A percentile compares a stretch with the other conserved stretches of the same genome.
phyloP scores from a whole-genome alignment of 1,140 invertebrate genomes.

The Chrysopa pallens region DNA sequence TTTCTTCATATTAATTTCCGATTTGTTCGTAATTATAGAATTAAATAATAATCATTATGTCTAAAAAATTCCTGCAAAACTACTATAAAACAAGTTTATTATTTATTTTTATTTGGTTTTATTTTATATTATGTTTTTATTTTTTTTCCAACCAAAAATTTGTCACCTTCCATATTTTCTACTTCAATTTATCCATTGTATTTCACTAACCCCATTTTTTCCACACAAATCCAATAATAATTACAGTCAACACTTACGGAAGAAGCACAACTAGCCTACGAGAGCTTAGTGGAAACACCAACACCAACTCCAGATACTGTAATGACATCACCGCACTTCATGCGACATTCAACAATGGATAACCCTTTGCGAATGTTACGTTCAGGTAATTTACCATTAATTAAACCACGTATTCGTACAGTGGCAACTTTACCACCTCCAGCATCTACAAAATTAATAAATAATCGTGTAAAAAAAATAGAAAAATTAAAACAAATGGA shows the following conservation, averaged over 20 bases:
- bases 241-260: constrained; percentile 55
- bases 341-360: neutral
- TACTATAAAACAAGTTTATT: too few species aligned
- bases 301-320: constrained; percentile 10
- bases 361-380: constrained; percentile 60
- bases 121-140: constrained; percentile 6
- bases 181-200: constrained; percentile 20
- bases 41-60: too few species aligned
- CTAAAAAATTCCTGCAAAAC: too few species aligned
- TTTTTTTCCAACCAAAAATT: constrained; percentile 15
- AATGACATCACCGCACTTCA: neutral
- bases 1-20: too few species aligned
- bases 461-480: neutral
- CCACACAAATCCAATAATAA: constrained; percentile 10
- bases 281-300: constrained; percentile 62
- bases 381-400: constrained; percentile 36
- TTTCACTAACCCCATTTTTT: constrained; percentile 17
- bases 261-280: constrained; percentile 79
- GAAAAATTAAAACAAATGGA: neutral
- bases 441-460: neutral
- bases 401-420: constrained; percentile 21
- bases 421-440: constrained; percentile 7
- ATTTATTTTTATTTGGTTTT: neutral
- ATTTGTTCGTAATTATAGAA: too few species aligned
- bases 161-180: constrained; percentile 19